Percentiles rank a stretch among this genome's conserved stretches.
Conservation (phyloP, 2,113 vertebrate genomes). For the Paramormyrops kingsleyae region DNA sequence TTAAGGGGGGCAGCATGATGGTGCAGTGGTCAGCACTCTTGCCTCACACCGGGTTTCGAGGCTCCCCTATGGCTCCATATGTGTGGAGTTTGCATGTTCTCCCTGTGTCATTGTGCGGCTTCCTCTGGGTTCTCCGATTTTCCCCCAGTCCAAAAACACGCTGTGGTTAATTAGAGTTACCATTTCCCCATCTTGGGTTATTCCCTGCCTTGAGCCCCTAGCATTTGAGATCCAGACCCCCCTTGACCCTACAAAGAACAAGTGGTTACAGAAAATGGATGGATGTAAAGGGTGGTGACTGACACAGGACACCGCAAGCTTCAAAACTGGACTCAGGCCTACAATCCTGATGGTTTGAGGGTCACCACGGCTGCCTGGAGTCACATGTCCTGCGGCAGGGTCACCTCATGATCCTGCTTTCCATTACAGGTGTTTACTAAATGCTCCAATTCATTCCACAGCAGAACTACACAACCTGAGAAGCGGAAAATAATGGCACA, state of each 20-base stretch:
- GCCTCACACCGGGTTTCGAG: not conserved
- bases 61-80: not conserved
- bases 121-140: not conserved
- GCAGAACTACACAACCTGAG: not conserved
- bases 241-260: not conserved
- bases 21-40: not conserved
- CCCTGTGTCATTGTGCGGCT: not conserved
- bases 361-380: not conserved
- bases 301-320: not conserved
- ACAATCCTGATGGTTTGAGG: not conserved
- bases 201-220: not conserved
- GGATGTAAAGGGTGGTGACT: conserved; percentile 5
- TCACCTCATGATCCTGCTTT: not conserved
- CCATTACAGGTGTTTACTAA: not conserved
- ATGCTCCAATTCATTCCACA: not conserved
- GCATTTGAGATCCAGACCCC: not conserved
- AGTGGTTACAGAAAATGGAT: not conserved
- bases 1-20: not conserved
- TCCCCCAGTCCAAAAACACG: not conserved
- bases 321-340: not conserved
- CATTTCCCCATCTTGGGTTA: not conserved
- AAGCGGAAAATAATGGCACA: not conserved
- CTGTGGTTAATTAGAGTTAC: not conserved
- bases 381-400: not conserved
- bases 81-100: not conserved